Base-by-base conservation (phyloP, 1,140 invertebrate genomes). In the Leptonema lineaticorne region DNA sequence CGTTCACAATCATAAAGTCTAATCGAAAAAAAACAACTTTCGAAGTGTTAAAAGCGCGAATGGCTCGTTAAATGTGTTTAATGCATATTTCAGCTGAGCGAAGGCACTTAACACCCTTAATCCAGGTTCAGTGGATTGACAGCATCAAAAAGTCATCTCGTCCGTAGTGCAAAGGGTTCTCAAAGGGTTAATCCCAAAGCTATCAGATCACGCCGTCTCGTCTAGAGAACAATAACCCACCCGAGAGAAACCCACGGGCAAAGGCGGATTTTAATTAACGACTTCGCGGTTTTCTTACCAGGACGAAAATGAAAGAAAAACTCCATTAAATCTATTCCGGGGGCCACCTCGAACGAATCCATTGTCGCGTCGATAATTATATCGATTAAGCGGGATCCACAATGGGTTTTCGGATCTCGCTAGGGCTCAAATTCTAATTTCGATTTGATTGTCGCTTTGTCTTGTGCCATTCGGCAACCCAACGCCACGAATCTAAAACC, bases 331-430 rank as follows among this genome's bases (percentile, higher is more conserved):
- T 63, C 62, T 22, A 3, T 16, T 18, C 45, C n/a, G n/a, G n/a
- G n/a, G n/a, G n/a, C n/a, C 59, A 1, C 24, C 50, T 26, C 20
- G 4, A 2, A 53, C 20, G n/a, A 22, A 18, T 50, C 37, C 62
- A 64, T 64, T 64, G 62, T 64, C 62, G 33, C 27, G 18, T 24
- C 24, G 62, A 64, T 64, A 64, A 64, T 64, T 64, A 64, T 64
- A 64, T 64, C 62, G 62, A 64, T 64, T 64, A 64, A 20, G 24
- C 30, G 29, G n/a, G 16, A 9, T 8, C 50, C 50, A 64, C 62
- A 64, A 64, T 53, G 45, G 45, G 5, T 11, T 9, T 37, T n/a
- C 58, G 22, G 37, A 28, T 30, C 8, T 28, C 9, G n/a, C 18
- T 37, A 60, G 18, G 33, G 30, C 58, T 62, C 29, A 45, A 62